phyloP scores from a whole-genome alignment of 2,888 invertebrate species.

The Nymphalis polychloros region DNA sequence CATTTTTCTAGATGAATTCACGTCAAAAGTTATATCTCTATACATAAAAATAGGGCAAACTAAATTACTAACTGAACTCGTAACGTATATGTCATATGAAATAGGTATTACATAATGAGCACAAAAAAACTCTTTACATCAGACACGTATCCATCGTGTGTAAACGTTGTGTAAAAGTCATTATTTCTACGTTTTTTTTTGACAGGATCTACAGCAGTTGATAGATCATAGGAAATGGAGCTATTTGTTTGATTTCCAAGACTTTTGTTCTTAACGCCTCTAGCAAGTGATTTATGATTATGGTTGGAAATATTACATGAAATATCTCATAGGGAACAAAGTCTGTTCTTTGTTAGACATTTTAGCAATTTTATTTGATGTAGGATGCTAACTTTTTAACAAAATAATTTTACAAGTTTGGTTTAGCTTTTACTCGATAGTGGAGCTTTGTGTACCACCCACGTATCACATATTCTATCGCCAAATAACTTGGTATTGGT shows the following conservation, averaged over 20 bases:
- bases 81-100: too few relatives aligned
- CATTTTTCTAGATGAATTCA: too few relatives aligned
- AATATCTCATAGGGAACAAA: neutral
- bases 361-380: too few relatives aligned
- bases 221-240: slow-evolving; percentile 46
- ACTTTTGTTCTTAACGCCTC: slow-evolving; percentile 45
- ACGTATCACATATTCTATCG: too few relatives aligned
- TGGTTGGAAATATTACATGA: slow-evolving; percentile 32
- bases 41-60: too few relatives aligned
- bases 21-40: too few relatives aligned
- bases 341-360: neutral
- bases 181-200: slow-evolving; percentile 33
- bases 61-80: neutral
- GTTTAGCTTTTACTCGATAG: too few relatives aligned
- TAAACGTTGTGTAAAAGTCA: slow-evolving; percentile 18
- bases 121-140: slow-evolving; percentile 2
- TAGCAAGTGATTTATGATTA: slow-evolving; percentile 42
- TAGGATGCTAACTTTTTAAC: too few relatives aligned
- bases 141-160: neutral
- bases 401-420: too few relatives aligned
- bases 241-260: slow-evolving; percentile 45
- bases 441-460: too few relatives aligned
- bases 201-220: slow-evolving; percentile 44
- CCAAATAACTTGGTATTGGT: too few relatives aligned
- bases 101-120: neutral